These are phyloP conservation scores for Lasioglossum albipes DNA, from an alignment of 1,140 invertebrate species.

Conservation along the genomic window DNA sequence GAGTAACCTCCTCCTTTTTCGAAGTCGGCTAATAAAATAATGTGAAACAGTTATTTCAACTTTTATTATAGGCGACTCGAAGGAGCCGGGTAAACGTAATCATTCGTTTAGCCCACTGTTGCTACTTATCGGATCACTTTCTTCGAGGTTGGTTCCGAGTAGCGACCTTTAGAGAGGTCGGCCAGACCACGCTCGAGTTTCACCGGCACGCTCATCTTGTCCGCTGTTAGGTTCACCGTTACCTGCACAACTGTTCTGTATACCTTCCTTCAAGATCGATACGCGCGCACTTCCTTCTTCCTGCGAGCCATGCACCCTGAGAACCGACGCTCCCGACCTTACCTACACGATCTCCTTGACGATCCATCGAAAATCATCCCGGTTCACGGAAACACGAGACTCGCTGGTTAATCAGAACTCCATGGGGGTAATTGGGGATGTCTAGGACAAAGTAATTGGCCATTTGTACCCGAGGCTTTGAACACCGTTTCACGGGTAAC, in stretches of 20 bases:
- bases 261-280: slow-evolving; percentile 35
- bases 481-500: background rate
- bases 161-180: slow-evolving; percentile 75
- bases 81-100: background rate
- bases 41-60: too few species aligned
- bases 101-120: background rate
- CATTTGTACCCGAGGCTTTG: too few species aligned
- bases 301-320: slow-evolving; percentile 18
- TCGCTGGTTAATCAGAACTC: background rate
- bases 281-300: slow-evolving; percentile 52
- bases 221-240: slow-evolving; percentile 32
- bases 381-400: slow-evolving; percentile 11
- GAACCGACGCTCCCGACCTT: slow-evolving; percentile 25
- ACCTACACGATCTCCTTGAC: background rate
- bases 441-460: too few species aligned
- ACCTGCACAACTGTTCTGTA: background rate
- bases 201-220: slow-evolving; percentile 60
- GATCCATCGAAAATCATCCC: background rate
- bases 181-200: slow-evolving; percentile 73
- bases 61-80: too few species aligned
- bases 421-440: background rate
- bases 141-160: slow-evolving; percentile 65
- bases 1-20: too few species aligned
- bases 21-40: too few species aligned
- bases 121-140: slow-evolving; percentile 69